Percentiles rank a stretch among this genome's conserved stretches.
phyloP scores from a whole-genome alignment of 2,797 vertebrate genomes.

The Coregonus sp. region DNA sequence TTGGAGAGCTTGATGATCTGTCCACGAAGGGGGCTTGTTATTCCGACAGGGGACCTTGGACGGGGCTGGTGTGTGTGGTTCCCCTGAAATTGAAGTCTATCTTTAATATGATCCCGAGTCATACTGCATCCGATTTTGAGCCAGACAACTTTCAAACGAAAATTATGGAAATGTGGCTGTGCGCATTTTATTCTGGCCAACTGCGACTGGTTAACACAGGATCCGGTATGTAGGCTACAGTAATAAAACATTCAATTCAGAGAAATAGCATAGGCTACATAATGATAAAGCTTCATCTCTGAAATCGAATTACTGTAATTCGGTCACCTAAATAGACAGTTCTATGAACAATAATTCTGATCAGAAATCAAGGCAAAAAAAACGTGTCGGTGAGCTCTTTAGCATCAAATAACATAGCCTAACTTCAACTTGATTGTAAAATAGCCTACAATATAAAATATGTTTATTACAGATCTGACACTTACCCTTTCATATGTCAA shows the following conservation, averaged over 20 bases:
- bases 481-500: constrained; percentile 64
- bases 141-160: constrained; percentile 5
- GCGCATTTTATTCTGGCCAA: neutral
- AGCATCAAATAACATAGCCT: constrained; percentile 25
- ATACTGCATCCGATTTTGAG: neutral
- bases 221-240: neutral
- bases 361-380: constrained; percentile 51
- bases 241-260: neutral
- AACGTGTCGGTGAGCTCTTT: neutral
- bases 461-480: constrained; percentile 26
- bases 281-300: neutral
- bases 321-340: constrained; percentile 20
- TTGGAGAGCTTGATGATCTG: neutral
- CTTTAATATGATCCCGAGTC: neutral
- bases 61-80: neutral
- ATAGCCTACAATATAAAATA: neutral
- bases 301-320: neutral
- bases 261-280: neutral
- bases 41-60: neutral
- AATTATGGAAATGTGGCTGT: neutral
- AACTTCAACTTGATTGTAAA: neutral
- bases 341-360: constrained; percentile 27
- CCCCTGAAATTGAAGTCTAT: neutral
- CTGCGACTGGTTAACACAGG: neutral
- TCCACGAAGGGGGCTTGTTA: neutral